phyloP scores from a whole-genome alignment of 2,797 vertebrate species.

The Cynopterus sphinx region DNA sequence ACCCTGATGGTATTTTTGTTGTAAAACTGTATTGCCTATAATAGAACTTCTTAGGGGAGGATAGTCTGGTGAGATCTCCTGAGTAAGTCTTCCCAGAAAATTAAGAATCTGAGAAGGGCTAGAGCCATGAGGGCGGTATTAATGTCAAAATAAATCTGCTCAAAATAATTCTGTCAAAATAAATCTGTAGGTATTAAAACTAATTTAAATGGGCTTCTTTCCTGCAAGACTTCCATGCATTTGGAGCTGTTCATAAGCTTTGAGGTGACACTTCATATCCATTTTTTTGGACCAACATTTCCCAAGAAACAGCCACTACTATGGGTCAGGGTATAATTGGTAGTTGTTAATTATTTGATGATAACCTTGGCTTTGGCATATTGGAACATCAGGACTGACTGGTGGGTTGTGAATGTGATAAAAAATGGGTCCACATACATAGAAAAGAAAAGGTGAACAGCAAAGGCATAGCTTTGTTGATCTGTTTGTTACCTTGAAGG shows the following conservation, averaged over 20 bases:
- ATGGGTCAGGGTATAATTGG: not conserved
- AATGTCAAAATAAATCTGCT: slow-evolving; percentile 63
- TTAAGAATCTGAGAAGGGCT: not conserved
- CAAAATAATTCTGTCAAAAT: slow-evolving; percentile 51
- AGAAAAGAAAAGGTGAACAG: not conserved
- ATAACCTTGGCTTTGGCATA: slow-evolving; percentile 2
- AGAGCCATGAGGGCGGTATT: not conserved
- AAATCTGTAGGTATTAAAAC: slow-evolving; percentile 44
- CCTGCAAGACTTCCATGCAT: not conserved
- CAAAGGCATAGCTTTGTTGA: not conserved
- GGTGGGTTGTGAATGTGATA: not conserved
- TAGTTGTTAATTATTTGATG: not conserved
- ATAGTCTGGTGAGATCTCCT: not conserved
- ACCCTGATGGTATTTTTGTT: not conserved
- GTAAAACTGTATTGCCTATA: not conserved
- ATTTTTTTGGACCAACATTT: not conserved
- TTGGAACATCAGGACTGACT: not conserved
- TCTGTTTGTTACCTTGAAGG: not conserved
- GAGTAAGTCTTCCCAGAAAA: slow-evolving; percentile 19
- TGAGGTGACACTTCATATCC: not conserved
- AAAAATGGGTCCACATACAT: not conserved
- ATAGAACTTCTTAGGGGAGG: not conserved
- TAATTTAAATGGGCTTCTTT: not conserved
- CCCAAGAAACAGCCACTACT: not conserved
- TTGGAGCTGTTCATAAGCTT: not conserved